A percentile compares a stretch with the other conserved stretches of the same genome.
These are phyloP conservation scores for Tortrix viridana DNA, from an alignment of 2,888 invertebrate species.

Conservation along the genomic window DNA sequence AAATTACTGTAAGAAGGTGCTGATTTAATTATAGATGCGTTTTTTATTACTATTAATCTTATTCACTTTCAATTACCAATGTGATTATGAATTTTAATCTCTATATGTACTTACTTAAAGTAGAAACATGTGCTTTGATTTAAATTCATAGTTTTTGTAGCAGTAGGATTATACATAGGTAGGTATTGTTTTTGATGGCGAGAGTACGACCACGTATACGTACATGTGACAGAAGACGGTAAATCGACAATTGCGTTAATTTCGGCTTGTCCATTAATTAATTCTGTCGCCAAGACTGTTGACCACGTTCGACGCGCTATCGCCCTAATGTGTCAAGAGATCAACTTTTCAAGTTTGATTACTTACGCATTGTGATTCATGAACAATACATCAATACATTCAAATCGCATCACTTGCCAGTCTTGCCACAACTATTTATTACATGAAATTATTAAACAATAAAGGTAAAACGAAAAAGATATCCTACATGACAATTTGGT, in stretches of 20 bases:
- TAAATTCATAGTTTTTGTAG: too few species aligned
- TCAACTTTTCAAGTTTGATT: slow-evolving; percentile 4
- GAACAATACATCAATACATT: not conserved
- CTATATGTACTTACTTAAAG: too few species aligned
- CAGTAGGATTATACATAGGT: too few species aligned
- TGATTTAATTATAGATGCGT: slow-evolving; percentile 1
- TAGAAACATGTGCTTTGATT: too few species aligned
- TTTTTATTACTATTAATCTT: slow-evolving; percentile 1
- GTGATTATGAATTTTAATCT: too few species aligned
- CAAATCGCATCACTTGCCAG: not conserved
- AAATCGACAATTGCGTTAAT: not conserved
- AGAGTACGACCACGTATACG: not conserved
- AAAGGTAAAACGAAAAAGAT: too few species aligned
- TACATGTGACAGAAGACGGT: not conserved
- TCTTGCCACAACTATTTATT: too few species aligned
- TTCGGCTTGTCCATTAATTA: not conserved
- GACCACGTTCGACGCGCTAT: not conserved
- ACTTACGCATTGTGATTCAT: not conserved
- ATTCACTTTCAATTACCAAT: slow-evolving; percentile 5
- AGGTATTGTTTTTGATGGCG: too few species aligned
- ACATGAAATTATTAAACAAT: too few species aligned
- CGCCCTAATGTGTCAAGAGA: not conserved
- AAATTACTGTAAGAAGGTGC: not conserved
- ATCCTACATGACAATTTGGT: too few species aligned
- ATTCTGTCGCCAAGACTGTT: not conserved